Conservation (phyloP, 2,797 vertebrate species). For the Brachyrhaphis roseni region DNA sequence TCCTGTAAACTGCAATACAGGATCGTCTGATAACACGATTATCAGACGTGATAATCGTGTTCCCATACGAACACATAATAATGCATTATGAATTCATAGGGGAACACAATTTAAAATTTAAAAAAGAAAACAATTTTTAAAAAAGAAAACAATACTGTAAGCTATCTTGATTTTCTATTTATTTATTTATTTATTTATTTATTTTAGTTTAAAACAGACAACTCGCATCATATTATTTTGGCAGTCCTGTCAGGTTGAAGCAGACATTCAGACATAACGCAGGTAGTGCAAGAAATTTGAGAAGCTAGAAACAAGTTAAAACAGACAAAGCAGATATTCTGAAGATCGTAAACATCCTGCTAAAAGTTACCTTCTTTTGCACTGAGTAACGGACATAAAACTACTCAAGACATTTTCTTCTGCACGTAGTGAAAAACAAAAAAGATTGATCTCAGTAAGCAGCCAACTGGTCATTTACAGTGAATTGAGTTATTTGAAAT, state of each 20-base stretch:
- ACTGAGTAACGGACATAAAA: neutral
- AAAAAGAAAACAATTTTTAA: neutral
- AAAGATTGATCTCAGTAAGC: neutral
- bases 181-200: too few relatives aligned
- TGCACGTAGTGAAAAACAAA: neutral
- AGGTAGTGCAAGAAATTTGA: neutral
- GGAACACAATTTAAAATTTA: too few relatives aligned
- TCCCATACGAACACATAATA: neutral
- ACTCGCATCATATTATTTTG: neutral
- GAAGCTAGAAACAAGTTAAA: neutral
- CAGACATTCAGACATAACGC: neutral
- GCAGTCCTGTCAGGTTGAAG: neutral
- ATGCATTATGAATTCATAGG: neutral
- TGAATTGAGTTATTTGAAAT: neutral
- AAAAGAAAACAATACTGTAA: neutral
- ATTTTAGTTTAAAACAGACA: neutral
- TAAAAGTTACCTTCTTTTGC: neutral
- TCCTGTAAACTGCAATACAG: slow-evolving; percentile 6
- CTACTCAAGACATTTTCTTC: neutral
- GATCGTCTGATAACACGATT: too few relatives aligned
- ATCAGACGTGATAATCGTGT: neutral
- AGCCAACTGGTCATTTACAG: neutral
- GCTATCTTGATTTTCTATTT: too few relatives aligned
- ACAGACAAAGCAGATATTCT: neutral
- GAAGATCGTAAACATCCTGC: neutral